Evolutionary conservation across 2,113 vertebrate species (phyloP).

Genomic region (Cyanoramphus novaezelandiae): DNA sequence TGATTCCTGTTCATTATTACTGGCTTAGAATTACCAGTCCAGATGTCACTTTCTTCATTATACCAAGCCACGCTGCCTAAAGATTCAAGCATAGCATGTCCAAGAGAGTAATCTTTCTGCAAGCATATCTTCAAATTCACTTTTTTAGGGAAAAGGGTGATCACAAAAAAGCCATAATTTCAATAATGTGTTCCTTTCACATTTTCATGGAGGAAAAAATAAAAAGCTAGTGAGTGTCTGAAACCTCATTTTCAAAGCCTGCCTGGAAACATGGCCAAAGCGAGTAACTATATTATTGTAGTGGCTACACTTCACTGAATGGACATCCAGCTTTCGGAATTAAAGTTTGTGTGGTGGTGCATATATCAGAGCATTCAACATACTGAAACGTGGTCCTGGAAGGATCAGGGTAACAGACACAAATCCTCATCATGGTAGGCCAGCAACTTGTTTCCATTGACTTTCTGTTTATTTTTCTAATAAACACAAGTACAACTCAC

Average conservation of each 20-base stretch:
- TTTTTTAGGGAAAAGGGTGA: not conserved
- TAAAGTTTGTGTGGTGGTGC: not conserved
- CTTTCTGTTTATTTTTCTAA: not conserved
- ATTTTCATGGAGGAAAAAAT: not conserved
- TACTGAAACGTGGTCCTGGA: not conserved
- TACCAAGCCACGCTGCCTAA: not conserved
- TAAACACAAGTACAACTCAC: not conserved
- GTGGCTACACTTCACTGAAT: not conserved
- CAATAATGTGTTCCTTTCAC: not conserved
- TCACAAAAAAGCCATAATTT: not conserved
- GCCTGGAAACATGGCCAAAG: not conserved
- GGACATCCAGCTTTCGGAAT: not conserved
- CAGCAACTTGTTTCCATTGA: not conserved
- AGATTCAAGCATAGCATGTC: not conserved
- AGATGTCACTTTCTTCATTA: not conserved
- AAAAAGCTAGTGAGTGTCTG: not conserved
- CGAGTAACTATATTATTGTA: not conserved
- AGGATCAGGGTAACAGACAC: not conserved
- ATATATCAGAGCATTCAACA: not conserved
- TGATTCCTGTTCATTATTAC: not conserved
- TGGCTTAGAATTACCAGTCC: not conserved
- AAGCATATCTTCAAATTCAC: not conserved
- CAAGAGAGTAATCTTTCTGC: not conserved
- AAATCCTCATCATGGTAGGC: not conserved
- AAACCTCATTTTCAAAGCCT: not conserved